Base-by-base conservation (phyloP, 2,888 invertebrate genomes). In the Meloe dianella region DNA sequence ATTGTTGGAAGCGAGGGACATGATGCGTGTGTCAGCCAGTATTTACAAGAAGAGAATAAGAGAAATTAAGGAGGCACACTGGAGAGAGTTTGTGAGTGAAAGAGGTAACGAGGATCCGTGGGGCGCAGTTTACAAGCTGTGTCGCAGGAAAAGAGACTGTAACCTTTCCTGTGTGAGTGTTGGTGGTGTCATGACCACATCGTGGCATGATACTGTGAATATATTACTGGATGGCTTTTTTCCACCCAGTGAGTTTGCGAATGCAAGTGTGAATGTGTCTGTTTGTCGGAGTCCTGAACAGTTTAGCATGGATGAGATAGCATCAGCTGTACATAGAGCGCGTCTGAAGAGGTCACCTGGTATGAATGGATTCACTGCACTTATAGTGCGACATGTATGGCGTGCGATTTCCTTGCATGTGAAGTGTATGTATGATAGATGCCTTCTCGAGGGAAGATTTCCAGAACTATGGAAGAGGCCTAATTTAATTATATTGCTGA, bases 311-410 rank as follows among this genome's bases (percentile, higher is more conserved):
- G 63, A n/a, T 60, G 3, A 32, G 59, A 9, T 51, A 6, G 8
- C 2, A 4, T 27, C 27, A 27, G 27, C 27, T 27, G 27, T 27
- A 4, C 27, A 27, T 4, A 27, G 27, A 60, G 27, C 60, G 20
- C 35, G 51, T 20, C 27, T n/a, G 17, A 47, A 60, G n/a, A 64
- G 64, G 32, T 47, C 67, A 22, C 61, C 61, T 8, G 64, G 67
- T 14, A 2, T 61, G 35, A 64, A 67, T 64, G 67, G 67, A 8
- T n/a, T 67, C 14, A 32, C 17, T 2, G 38, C 60, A 8, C 30
- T 29, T 9, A 67, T 67, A 57, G 22, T 30, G 1, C 47, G 30
- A 14, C 7, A 20, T 10, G 51, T 64, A 12, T 60, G 57, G 65
- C 9, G 12, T 8, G 32, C 54, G 17, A 20, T 56, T 9, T 54